These are phyloP conservation scores for Troides aeacus DNA, from an alignment of 2,888 invertebrate genomes.

Conservation along the genomic window DNA sequence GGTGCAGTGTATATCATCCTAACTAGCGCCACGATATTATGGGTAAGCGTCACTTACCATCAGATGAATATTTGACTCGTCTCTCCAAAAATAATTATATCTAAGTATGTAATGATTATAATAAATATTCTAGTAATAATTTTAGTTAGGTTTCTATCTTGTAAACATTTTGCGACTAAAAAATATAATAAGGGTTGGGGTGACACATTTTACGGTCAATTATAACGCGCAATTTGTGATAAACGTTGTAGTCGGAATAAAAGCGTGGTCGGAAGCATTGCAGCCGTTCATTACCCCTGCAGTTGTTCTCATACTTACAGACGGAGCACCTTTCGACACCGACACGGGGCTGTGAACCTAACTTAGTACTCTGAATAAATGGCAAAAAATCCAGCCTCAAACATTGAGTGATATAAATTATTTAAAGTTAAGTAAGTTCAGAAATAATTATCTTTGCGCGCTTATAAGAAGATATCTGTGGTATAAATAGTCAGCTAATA, in stretches of 20 bases:
- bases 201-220: conserved; percentile 44
- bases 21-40: too few species aligned
- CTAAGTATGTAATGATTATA: not conserved
- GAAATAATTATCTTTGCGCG: too few species aligned
- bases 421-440: too few species aligned
- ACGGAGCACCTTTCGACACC: conserved; percentile 10
- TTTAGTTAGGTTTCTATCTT: not conserved
- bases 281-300: conserved; percentile 26
- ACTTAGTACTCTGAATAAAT: not conserved
- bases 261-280: conserved; percentile 34
- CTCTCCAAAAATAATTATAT: too few species aligned
- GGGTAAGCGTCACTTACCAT: too few species aligned
- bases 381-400: not conserved
- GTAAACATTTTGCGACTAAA: not conserved
- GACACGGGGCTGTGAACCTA: not conserved
- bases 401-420: not conserved
- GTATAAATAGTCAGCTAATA: too few species aligned
- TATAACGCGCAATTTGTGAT: conserved; percentile 56
- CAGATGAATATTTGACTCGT: too few species aligned
- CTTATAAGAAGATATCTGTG: too few species aligned
- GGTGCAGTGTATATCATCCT: too few species aligned
- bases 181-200: conserved; percentile 33
- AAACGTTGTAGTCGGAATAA: conserved; percentile 42
- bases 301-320: conserved; percentile 18
- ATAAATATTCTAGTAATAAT: not conserved